phyloP scores from a whole-genome alignment of 2,113 vertebrate species.

The Cololabis saira region DNA sequence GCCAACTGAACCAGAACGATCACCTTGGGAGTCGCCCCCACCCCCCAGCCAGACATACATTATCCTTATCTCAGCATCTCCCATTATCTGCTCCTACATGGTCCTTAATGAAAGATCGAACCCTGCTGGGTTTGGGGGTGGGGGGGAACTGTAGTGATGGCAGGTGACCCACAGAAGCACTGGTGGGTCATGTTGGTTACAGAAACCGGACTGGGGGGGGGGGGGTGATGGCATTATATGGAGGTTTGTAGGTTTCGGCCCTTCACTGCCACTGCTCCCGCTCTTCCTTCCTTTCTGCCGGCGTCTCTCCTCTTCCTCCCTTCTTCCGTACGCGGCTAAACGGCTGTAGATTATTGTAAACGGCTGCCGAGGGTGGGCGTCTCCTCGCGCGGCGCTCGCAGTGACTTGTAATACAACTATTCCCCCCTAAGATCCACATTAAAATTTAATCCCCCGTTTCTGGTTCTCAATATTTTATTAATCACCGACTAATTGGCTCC shows the following conservation, averaged over 20 bases:
- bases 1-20: conserved; percentile 74
- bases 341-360: conserved; percentile 74
- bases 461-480: conserved; percentile 84
- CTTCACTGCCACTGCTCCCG: neutral
- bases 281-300: neutral
- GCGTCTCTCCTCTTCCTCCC: neutral
- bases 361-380: conserved; percentile 59
- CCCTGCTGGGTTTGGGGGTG: conserved; percentile 23
- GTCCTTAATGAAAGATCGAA: conserved; percentile 76
- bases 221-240: conserved; percentile 47
- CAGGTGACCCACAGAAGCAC: conserved; percentile 20
- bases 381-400: conserved; percentile 53
- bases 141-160: neutral
- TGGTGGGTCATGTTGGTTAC: neutral
- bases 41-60: conserved; percentile 43
- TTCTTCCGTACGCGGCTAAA: conserved; percentile 39
- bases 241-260: conserved; percentile 50
- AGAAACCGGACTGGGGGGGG: conserved; percentile 1
- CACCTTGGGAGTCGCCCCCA: conserved; percentile 70
- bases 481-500: conserved; percentile 80
- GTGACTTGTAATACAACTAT: conserved; percentile 81
- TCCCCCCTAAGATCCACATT: conserved; percentile 78
- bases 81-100: conserved; percentile 69
- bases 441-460: conserved; percentile 77
- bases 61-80: conserved; percentile 72